Percentiles rank a stretch among this genome's conserved stretches.
Evolutionary conservation across 1,140 invertebrate genomes (phyloP).

Genomic region (Leptonema lineaticorne): DNA sequence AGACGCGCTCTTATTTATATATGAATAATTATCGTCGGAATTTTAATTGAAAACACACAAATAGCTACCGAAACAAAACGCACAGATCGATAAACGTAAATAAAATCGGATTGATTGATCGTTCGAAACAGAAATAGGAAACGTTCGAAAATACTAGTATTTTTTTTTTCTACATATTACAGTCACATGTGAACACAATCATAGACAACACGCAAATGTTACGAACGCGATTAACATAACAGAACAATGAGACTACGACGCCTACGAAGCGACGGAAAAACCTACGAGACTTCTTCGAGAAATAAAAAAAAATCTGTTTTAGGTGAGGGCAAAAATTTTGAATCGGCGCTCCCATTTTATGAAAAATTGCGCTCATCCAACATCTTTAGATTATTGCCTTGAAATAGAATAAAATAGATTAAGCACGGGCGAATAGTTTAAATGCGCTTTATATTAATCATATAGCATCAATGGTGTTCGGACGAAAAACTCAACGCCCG

Average conservation of each 20-base stretch:
- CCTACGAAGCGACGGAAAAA: constrained; percentile 6
- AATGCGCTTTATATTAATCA: constrained; percentile 33
- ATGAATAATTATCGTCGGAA: too few relatives aligned
- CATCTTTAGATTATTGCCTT: constrained; percentile 30
- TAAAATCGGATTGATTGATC: too few relatives aligned
- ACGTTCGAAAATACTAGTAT: too few relatives aligned
- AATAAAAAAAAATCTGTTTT: background rate
- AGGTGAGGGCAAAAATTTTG: background rate
- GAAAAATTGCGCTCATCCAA: constrained; percentile 39
- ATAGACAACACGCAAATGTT: too few relatives aligned
- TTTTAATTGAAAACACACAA: too few relatives aligned
- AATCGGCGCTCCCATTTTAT: constrained; percentile 22
- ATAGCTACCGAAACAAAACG: too few relatives aligned
- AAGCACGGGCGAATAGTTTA: constrained; percentile 11
- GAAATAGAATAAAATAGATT: background rate
- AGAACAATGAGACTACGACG: constrained; percentile 19
- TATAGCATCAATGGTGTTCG: constrained; percentile 24
- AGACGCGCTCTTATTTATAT: too few relatives aligned
- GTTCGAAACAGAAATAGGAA: too few relatives aligned
- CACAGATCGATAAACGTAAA: too few relatives aligned
- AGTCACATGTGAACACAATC: too few relatives aligned
- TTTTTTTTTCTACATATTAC: too few relatives aligned
- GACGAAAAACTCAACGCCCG: background rate
- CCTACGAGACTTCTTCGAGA: background rate
- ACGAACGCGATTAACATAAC: constrained; percentile 11